Conservation (phyloP, 2,113 vertebrate genomes). For the Microcebus tavaratra region DNA sequence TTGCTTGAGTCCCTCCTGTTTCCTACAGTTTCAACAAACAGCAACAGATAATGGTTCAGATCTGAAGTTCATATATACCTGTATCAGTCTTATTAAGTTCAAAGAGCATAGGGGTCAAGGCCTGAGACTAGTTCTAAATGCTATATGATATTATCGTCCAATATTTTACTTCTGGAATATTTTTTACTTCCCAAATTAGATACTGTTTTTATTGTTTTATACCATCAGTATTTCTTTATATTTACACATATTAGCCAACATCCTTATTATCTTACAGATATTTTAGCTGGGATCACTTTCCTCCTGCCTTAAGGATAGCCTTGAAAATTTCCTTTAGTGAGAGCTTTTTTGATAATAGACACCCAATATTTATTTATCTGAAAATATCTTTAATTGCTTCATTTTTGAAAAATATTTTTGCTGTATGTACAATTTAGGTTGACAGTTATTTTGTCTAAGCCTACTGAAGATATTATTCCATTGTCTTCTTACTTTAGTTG, state of each 20-base stretch:
- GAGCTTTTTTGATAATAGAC: not conserved
- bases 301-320: not conserved
- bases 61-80: not conserved
- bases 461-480: not conserved
- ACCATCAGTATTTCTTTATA: not conserved
- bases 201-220: not conserved
- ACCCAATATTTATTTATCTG: not conserved
- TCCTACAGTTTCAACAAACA: not conserved
- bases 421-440: not conserved
- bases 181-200: not conserved
- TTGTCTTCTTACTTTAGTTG: not conserved
- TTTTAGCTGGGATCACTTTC: not conserved
- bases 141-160: not conserved
- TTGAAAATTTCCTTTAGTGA: not conserved
- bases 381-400: not conserved
- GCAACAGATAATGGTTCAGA: not conserved
- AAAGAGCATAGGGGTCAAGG: not conserved
- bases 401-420: conserved; percentile 21
- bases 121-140: not conserved
- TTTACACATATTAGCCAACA: not conserved
- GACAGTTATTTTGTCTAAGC: not conserved
- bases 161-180: not conserved
- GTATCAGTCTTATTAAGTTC: not conserved
- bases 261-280: not conserved
- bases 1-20: not conserved